phyloP scores from a whole-genome alignment of 2,888 invertebrate genomes.

The Sesia apiformis region DNA sequence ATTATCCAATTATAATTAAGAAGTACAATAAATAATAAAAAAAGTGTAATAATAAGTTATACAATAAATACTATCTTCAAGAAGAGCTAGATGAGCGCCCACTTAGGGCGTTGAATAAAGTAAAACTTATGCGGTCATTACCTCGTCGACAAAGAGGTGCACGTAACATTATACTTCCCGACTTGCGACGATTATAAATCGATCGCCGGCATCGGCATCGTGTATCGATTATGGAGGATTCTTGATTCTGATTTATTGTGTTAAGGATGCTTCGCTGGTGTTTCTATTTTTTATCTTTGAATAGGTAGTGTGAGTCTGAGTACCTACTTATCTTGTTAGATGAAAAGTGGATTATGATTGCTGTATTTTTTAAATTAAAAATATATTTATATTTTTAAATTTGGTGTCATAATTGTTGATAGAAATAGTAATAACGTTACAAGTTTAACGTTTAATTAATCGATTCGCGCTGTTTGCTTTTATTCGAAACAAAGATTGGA shows the following conservation, averaged over 20 bases:
- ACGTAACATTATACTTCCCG: slow-evolving; percentile 25
- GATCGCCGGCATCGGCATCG: slow-evolving; percentile 31
- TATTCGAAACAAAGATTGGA: too few relatives aligned
- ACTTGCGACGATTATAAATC: slow-evolving; percentile 39
- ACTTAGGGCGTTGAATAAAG: slow-evolving; percentile 4
- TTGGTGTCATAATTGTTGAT: too few relatives aligned
- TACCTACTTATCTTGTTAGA: too few relatives aligned
- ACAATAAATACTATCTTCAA: background rate
- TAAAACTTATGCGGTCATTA: slow-evolving; percentile 7
- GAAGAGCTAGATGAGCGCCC: background rate
- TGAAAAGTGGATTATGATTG: too few relatives aligned
- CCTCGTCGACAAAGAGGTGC: slow-evolving; percentile 1
- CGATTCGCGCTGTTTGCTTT: too few relatives aligned
- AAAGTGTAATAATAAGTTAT: too few relatives aligned
- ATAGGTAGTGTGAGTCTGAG: slow-evolving; percentile 1
- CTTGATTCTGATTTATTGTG: slow-evolving; percentile 45
- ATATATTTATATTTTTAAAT: too few relatives aligned
- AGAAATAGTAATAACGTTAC: too few relatives aligned
- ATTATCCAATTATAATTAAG: too few relatives aligned
- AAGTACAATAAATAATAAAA: too few relatives aligned
- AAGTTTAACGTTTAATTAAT: too few relatives aligned
- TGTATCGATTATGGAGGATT: slow-evolving; percentile 49
- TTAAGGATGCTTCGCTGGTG: slow-evolving; percentile 1
- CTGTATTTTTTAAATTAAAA: too few relatives aligned
- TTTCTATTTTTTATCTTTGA: slow-evolving; percentile 10